phyloP scores from a whole-genome alignment of 2,888 invertebrate species.

The Resseliella maxima region DNA sequence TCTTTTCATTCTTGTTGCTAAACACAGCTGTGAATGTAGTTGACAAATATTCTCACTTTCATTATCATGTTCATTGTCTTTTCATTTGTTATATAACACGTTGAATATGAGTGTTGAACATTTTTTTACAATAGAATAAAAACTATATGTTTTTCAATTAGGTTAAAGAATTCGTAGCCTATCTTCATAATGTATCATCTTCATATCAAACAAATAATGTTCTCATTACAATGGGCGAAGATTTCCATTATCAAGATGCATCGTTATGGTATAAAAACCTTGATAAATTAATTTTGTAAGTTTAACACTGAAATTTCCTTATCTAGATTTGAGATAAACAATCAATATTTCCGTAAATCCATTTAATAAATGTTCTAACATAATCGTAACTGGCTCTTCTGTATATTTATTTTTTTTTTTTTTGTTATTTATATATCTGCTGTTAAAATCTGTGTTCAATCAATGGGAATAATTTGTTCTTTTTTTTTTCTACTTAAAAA shows the following conservation, averaged over 20 bases:
- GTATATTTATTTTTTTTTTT: too few relatives aligned
- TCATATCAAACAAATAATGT: slow-evolving; percentile 78
- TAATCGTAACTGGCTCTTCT: too few relatives aligned
- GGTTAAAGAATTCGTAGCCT: slow-evolving; percentile 64
- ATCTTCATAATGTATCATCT: slow-evolving; percentile 69
- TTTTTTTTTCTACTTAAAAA: not conserved
- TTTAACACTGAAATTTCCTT: slow-evolving; percentile 60
- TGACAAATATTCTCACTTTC: too few relatives aligned
- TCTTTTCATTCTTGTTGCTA: too few relatives aligned
- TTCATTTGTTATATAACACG: too few relatives aligned
- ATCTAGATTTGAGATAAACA: not conserved
- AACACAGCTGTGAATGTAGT: too few relatives aligned
- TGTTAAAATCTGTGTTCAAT: too few relatives aligned
- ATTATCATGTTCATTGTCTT: too few relatives aligned
- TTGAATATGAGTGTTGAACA: too few relatives aligned
- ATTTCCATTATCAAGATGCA: slow-evolving; percentile 87
- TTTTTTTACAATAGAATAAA: not conserved
- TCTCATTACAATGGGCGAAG: slow-evolving; percentile 92
- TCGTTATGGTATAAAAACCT: slow-evolving; percentile 84
- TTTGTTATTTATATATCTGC: too few relatives aligned
- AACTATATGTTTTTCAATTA: not conserved
- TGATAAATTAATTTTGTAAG: slow-evolving; percentile 88
- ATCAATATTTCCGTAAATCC: not conserved
- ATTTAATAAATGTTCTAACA: too few relatives aligned
- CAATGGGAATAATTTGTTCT: not conserved